Evolutionary conservation across 2,888 invertebrate species (phyloP), one percentile per base, ranked within the genome.

Genomic region (Parnassius orleans): DNA sequence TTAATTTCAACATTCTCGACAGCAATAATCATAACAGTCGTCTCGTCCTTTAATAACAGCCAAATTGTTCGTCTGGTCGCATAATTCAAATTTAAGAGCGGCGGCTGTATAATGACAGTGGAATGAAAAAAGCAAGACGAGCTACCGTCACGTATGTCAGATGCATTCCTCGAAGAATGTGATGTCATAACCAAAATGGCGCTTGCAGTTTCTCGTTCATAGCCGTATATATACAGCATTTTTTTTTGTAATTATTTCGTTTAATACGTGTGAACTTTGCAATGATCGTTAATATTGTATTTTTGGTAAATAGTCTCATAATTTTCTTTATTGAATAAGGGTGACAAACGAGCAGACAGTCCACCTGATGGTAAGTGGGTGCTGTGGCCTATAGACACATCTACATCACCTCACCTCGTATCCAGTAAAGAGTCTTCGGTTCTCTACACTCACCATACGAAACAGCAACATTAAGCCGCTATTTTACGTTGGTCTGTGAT

Each of bases 1-100:
- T 43, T 24, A 53, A 57, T 61, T 53, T 48, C 57, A 14, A 9
- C 11, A 51, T 58, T 66, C 65, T 62, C 61, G 63, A 66, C 65
- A 59, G 61, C 70, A 71, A 70, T 70, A 73, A 75, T 75, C 67
- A 74, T 64, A 65, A 70, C 65, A 60, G 72, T 71, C 61, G 72
- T 72, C 70, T 70, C 65, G 66, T 58, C 61, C 63, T 68, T 68
- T 69, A 74, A 69, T 69, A 75, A 67, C 65, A 72, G 67, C 67
- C 63, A 68, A 70, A 70, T 69, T 68, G 68, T 66, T 62, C 59
- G 62, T 67, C 70, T 67, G 72, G 66, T 67, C 72, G 67, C 75
- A 76, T 78, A 78, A 75, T 74, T 78, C 74, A 77, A 78, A 75
- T 79, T 78, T 78, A 79, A 75, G 69, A 71, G 68, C 72, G 72